Evolutionary conservation across 2,113 vertebrate genomes (phyloP), one percentile per base, ranked within the genome.

Genomic region (Amblyopsis rosae): DNA sequence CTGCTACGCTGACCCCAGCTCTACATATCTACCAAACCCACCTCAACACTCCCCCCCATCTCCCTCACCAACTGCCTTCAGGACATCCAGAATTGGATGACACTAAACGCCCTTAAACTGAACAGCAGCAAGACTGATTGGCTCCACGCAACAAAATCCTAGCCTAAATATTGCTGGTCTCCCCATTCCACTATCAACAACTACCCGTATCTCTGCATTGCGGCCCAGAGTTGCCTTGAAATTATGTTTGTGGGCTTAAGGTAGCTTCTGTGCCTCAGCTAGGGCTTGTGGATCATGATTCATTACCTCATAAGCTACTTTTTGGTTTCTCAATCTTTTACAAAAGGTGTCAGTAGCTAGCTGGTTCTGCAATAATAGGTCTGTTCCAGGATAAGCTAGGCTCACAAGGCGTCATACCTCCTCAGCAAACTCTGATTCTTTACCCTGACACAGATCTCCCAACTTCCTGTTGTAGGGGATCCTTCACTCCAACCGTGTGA

Each of bases 261-360:
- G n/a, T 47, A 64, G 54, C 53, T 17, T 12, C 15, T 59, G 54
- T 9, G 69, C 61, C 62, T 59, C 51, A 19, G 54, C 41, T 7
- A 72, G 53, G 16, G 54, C 8, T 1, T 26, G n/a, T 15, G 8
- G 53, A 32, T 58, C 46, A 9, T 11, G 12, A 56, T 73, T 73
- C 71, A 73, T 73, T 5, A 67, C 71, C 17, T 61, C 4, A 11
- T 65, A 66, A 56, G 50, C 53, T 8, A 66, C 64, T 51, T 47
- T 60, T 9, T 45, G 46, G 35, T n/a, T n/a, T n/a, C n/a, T n/a
- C n/a, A n/a, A n/a, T n/a, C n/a, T n/a, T n/a, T n/a, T n/a, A n/a
- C n/a, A n/a, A n/a, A n/a, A n/a, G n/a, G n/a, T 61, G n/a, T 67
- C 9, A 46, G 59, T 41, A 49, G 54, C 17, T 17, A 77, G 33